Conservation (phyloP, 2,888 invertebrate genomes). For the Lobophora halterata region DNA sequence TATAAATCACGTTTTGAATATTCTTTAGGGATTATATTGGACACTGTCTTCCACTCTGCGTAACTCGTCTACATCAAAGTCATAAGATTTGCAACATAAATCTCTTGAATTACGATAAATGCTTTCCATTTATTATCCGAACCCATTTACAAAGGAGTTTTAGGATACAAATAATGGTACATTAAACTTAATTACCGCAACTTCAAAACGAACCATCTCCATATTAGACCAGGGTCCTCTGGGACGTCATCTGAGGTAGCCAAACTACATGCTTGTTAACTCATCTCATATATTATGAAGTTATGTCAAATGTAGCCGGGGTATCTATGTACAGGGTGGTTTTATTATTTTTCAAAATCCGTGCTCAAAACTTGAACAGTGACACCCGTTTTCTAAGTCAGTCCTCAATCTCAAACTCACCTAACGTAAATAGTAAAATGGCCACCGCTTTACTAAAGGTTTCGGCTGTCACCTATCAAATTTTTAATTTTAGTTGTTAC, state of each 20-base stretch:
- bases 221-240: constrained; percentile 39
- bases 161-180: constrained; percentile 22
- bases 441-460: too few relatives aligned
- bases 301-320: constrained; percentile 68
- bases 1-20: too few relatives aligned
- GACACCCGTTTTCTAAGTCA: too few relatives aligned
- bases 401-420: too few relatives aligned
- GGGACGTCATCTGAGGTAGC: constrained; percentile 54
- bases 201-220: constrained; percentile 41
- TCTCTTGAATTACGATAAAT: constrained; percentile 19
- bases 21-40: too few relatives aligned
- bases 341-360: neutral
- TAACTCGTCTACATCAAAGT: too few relatives aligned
- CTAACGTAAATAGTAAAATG: too few relatives aligned
- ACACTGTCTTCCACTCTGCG: too few relatives aligned
- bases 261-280: constrained; percentile 77
- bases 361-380: too few relatives aligned
- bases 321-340: constrained; percentile 48
- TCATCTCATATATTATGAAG: constrained; percentile 78
- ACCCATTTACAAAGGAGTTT: constrained; percentile 27
- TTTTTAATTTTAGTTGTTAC: too few relatives aligned
- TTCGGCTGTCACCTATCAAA: too few relatives aligned
- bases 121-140: constrained; percentile 15
- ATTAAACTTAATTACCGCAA: constrained; percentile 37
- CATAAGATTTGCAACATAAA: neutral